These are phyloP conservation scores for Drosophila subsilvestris DNA, from an alignment of 2,888 invertebrate genomes.

Conservation along the genomic window DNA sequence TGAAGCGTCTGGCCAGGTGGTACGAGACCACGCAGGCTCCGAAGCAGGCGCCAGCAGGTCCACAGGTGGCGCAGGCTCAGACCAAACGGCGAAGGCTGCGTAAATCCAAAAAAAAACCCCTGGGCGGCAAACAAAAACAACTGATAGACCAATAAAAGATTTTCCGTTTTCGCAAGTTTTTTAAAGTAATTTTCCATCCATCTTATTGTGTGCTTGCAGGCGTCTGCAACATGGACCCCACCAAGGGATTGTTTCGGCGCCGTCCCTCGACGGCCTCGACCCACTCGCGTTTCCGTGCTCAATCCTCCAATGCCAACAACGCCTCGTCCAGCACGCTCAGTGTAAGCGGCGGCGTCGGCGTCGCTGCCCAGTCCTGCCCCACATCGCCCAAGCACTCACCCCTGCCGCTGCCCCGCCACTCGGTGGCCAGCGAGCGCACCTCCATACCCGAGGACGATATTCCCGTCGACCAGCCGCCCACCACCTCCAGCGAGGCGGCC, in stretches of 20 bases:
- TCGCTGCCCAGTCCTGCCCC: constrained; percentile 81
- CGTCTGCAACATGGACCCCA: constrained; percentile 83
- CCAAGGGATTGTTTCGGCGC: constrained; percentile 83
- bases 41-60: not conserved
- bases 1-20: constrained; percentile 7
- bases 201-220: constrained; percentile 61
- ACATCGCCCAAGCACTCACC: constrained; percentile 83
- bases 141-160: constrained; percentile 27
- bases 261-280: constrained; percentile 82
- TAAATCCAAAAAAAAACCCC: not conserved
- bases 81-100: not conserved
- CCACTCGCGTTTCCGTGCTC: constrained; percentile 80
- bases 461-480: constrained; percentile 58
- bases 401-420: constrained; percentile 82
- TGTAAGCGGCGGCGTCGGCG: constrained; percentile 33
- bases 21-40: not conserved
- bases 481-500: constrained; percentile 79
- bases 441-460: constrained; percentile 82
- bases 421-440: constrained; percentile 79
- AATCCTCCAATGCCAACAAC: constrained; percentile 63
- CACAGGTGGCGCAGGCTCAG: not conserved
- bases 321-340: constrained; percentile 58
- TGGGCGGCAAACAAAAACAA: not conserved
- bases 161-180: not conserved
- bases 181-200: not conserved